These are phyloP conservation scores for Sipha maydis DNA, from an alignment of 2,888 invertebrate species.

Conservation along the genomic window DNA sequence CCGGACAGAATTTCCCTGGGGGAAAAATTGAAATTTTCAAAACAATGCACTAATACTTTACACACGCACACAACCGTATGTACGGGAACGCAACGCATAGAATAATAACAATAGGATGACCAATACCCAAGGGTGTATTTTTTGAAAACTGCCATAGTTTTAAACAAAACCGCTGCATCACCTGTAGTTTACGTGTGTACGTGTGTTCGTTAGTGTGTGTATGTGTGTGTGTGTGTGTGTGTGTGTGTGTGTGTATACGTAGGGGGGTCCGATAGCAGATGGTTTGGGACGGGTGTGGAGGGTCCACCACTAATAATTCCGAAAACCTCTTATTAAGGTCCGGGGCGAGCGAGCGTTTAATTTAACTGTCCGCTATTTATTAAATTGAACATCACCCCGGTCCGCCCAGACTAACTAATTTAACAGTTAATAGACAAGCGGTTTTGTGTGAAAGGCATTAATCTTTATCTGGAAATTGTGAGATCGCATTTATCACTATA, in stretches of 20 bases:
- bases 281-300: neutral
- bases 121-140: constrained; percentile 50
- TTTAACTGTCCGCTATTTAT: constrained; percentile 52
- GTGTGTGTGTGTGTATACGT: neutral
- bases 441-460: constrained; percentile 38
- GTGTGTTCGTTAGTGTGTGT: no score
- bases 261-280: constrained; percentile 2
- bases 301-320: constrained; percentile 51
- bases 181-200: constrained; percentile 20
- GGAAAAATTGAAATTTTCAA: constrained; percentile 23
- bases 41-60: neutral
- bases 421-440: constrained; percentile 46
- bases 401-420: constrained; percentile 44
- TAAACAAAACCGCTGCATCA: constrained; percentile 43
- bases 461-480: constrained; percentile 47
- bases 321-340: constrained; percentile 58
- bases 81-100: neutral
- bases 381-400: constrained; percentile 36
- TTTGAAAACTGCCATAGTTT: constrained; percentile 40
- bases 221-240: neutral
- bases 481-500: constrained; percentile 42
- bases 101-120: constrained; percentile 21
- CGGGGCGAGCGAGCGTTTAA: constrained; percentile 39
- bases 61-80: neutral
- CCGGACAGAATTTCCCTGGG: constrained; percentile 10